Conservation (phyloP, 2,888 invertebrate genomes). For the Alentia gelatinosa region DNA sequence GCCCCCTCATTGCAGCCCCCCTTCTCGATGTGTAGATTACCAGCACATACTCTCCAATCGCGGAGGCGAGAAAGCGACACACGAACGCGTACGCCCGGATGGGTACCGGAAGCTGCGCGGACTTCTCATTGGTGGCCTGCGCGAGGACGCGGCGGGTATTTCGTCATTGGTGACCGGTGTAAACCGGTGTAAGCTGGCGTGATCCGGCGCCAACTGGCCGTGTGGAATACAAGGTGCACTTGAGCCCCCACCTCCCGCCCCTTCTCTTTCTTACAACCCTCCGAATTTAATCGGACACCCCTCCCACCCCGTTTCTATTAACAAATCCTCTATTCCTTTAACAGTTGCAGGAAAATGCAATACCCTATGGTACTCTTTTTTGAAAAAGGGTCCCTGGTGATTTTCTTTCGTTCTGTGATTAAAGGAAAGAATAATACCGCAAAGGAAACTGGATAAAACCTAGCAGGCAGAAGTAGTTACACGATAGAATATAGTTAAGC, state of each 20-base stretch:
- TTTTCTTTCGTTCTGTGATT: too few species aligned
- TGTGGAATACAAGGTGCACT: neutral
- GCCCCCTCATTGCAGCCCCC: neutral
- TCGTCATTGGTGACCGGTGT: neutral
- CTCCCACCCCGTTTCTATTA: too few species aligned
- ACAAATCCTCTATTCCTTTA: too few species aligned
- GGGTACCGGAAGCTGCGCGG: neutral
- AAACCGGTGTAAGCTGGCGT: neutral
- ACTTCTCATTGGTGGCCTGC: neutral
- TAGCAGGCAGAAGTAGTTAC: too few species aligned
- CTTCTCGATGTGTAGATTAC: neutral
- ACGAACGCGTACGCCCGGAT: neutral
- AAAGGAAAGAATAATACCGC: too few species aligned
- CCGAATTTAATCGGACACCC: too few species aligned
- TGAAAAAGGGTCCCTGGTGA: too few species aligned
- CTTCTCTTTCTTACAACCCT: too few species aligned
- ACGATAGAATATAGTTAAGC: too few species aligned
- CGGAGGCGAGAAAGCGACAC: slow-evolving; percentile 21
- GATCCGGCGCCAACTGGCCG: neutral
- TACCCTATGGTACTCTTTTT: too few species aligned
- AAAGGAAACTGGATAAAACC: too few species aligned
- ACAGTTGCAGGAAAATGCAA: too few species aligned
- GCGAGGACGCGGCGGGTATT: neutral
- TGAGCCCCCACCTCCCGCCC: neutral
- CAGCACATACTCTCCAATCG: neutral